Evolutionary conservation across 2,113 vertebrate genomes (phyloP), one percentile per base, ranked within the genome.

Genomic region (Engraulis encrasicolus): DNA sequence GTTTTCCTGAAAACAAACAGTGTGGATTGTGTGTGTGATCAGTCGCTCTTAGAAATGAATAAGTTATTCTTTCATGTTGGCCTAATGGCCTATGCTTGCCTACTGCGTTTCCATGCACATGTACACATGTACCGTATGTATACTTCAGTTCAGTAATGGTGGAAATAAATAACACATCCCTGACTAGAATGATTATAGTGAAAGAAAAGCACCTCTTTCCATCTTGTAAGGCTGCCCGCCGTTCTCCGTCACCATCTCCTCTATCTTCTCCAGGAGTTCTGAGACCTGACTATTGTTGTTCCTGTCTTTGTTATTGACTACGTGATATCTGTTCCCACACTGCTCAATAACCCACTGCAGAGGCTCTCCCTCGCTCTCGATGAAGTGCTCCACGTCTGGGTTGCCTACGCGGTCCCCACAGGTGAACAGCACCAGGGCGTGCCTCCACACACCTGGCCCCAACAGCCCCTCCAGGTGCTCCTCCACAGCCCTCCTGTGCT

Each of bases 341-440:
- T 34, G 54, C 34, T 78, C 0, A 27, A 88, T 79, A 34, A 85
- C 5, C 77, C 58, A 38, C 11, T 50, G 17, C 1, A 86, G 77
- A 0, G 58, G 66, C 50, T 52, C 50, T 27, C 71, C 84, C 1
- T 0, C 6, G 15, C n/a, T 23, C 50, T 52, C 50, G 54, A 85
- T 79, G 38, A 37, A 0, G 0, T 19, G 50, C 2, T 48, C 19
- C 0, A 34, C 1, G 27, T 66, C 15, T 0, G 0, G 31, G 54
- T 11, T 52, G n/a, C n/a, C 58, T 79, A 52, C 18, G 3, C 50
- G 50, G 50, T 52, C 50, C 11, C 3, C 50, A 52, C 18, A 17
- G 50, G 12, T 86, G 45, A 88, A 88, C 54, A 88, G 37, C 52
- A 88, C 79, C 19, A 87, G 83, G 2, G 87, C 86, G 79, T 80